These are phyloP conservation scores for Gastrophryne carolinensis DNA, from an alignment of 2,797 vertebrate genomes.

Conservation along the genomic window DNA sequence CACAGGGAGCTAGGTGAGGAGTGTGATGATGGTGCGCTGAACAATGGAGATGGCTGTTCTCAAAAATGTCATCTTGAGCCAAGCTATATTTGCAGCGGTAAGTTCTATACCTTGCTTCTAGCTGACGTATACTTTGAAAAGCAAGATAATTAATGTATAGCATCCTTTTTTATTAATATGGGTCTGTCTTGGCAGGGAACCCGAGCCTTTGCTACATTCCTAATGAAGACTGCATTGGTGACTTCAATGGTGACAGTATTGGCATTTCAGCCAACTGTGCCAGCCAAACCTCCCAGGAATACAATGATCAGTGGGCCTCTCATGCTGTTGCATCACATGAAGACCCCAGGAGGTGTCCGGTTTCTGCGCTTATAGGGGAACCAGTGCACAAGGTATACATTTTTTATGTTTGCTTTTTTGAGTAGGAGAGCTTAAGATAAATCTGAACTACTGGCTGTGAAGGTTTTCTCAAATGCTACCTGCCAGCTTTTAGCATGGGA, in stretches of 20 bases:
- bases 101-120: slow-evolving; percentile 54
- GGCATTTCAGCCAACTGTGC: slow-evolving; percentile 74
- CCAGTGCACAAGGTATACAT: slow-evolving; percentile 75
- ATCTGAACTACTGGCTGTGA: no score
- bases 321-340: slow-evolving; percentile 80
- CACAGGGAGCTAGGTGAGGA: slow-evolving; percentile 68
- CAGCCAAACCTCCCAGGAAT: slow-evolving; percentile 80
- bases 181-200: slow-evolving; percentile 73
- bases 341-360: slow-evolving; percentile 77
- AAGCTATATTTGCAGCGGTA: slow-evolving; percentile 85
- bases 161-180: no score
- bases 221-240: slow-evolving; percentile 83
- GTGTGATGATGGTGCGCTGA: slow-evolving; percentile 86
- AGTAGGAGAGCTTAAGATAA: no score
- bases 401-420: background rate
- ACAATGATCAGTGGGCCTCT: slow-evolving; percentile 84
- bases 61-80: slow-evolving; percentile 81
- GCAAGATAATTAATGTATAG: background rate
- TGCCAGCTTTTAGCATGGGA: no score
- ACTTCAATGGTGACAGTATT: slow-evolving; percentile 83
- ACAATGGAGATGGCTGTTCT: slow-evolving; percentile 92
- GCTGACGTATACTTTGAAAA: background rate
- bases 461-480: no score
- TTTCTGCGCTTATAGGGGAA: slow-evolving; percentile 78
- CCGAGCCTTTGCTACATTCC: slow-evolving; percentile 89